A percentile compares a stretch with the other conserved stretches of the same genome.
Conservation (phyloP, 2,113 vertebrate genomes). For the Agapornis roseicollis region DNA sequence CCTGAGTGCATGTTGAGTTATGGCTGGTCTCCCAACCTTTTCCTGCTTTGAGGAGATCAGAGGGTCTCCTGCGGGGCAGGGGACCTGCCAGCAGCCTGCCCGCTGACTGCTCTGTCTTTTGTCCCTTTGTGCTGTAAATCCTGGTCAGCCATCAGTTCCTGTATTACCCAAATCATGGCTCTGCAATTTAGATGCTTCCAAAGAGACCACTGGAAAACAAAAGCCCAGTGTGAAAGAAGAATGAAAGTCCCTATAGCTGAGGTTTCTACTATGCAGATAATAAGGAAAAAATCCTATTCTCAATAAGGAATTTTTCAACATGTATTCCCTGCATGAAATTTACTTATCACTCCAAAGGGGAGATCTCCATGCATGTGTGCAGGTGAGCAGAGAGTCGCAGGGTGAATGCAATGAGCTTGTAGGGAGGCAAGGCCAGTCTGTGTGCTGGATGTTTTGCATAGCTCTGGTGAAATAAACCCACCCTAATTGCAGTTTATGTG, state of each 20-base stretch:
- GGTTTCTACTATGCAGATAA: neutral
- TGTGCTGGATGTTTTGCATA: neutral
- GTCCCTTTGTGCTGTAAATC: neutral
- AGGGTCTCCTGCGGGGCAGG: neutral
- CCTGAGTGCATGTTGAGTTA: neutral
- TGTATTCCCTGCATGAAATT: neutral
- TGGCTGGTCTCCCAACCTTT: neutral
- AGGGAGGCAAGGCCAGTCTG: neutral
- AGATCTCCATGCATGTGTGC: fast-evolving
- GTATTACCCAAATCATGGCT: neutral
- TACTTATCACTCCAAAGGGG: neutral
- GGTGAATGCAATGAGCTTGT: neutral
- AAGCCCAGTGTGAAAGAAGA: neutral
- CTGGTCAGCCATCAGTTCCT: fast-evolving
- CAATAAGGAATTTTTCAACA: neutral
- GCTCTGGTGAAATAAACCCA: neutral
- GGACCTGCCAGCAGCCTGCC: neutral
- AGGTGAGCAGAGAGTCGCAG: neutral
- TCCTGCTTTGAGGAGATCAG: neutral
- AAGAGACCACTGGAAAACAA: neutral
- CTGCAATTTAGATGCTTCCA: neutral
- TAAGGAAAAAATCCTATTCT: neutral
- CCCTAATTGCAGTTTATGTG: neutral
- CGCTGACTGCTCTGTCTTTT: neutral
- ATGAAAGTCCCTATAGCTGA: fast-evolving